Evolutionary conservation across 2,797 vertebrate species (phyloP).

Genomic region (Cuniculus paca): DNA sequence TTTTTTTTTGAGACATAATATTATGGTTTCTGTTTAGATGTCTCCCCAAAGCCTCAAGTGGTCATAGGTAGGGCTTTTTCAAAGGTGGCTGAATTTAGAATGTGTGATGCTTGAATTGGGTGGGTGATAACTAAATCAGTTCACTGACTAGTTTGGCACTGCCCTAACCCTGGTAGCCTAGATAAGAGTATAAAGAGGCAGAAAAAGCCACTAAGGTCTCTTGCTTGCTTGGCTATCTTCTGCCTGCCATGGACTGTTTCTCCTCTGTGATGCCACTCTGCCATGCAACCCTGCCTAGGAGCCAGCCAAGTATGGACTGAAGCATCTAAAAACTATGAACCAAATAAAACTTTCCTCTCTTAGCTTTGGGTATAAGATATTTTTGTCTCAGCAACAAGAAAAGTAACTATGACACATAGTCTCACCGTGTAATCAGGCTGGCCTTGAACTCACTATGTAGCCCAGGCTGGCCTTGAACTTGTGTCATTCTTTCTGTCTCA

Average conservation of each 20-base stretch:
- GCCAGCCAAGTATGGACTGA: background rate
- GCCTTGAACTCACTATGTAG: background rate
- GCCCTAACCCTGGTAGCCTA: background rate
- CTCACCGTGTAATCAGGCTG: background rate
- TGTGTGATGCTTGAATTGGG: background rate
- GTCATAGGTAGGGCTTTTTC: background rate
- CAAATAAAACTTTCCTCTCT: background rate
- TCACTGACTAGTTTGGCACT: background rate
- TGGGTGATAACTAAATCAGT: background rate
- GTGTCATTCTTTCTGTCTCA: background rate
- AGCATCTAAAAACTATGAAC: background rate
- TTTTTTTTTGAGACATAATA: background rate
- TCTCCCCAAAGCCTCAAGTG: background rate
- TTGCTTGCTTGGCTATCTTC: background rate
- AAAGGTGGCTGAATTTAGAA: background rate
- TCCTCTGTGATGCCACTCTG: background rate
- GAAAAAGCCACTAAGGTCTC: background rate
- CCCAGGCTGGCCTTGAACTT: background rate
- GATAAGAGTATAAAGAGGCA: background rate
- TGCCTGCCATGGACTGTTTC: background rate
- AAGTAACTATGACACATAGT: background rate
- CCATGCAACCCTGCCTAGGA: background rate
- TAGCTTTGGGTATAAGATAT: background rate
- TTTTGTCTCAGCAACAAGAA: background rate
- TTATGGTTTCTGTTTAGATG: background rate